These are phyloP conservation scores for Idaea aversata DNA, from an alignment of 2,888 invertebrate species.

Conservation along the genomic window DNA sequence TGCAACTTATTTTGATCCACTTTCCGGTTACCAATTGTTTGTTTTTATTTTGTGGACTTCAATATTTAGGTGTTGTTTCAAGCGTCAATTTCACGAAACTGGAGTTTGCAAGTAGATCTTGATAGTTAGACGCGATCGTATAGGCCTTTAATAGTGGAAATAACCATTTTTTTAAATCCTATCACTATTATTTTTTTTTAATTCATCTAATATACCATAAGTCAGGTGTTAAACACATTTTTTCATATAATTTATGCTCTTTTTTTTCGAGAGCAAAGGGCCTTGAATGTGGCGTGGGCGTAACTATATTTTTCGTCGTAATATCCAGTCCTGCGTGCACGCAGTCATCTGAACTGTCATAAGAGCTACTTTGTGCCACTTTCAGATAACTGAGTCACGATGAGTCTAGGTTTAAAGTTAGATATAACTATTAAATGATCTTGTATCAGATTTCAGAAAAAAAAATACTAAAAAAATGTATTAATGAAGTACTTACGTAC, in stretches of 20 bases:
- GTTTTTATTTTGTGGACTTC: too few species aligned
- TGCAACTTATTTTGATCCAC: too few species aligned
- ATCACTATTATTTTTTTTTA: too few species aligned
- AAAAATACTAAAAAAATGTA: background rate
- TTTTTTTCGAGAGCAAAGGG: background rate
- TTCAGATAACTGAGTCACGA: constrained; percentile 44
- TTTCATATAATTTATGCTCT: background rate
- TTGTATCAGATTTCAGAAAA: background rate
- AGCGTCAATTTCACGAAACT: too few species aligned
- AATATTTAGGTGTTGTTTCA: too few species aligned
- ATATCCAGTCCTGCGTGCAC: background rate
- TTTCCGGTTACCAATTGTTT: too few species aligned
- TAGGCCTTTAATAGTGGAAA: too few species aligned
- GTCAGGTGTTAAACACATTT: background rate
- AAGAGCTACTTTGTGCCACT: constrained; percentile 37
- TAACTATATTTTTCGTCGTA: constrained; percentile 12
- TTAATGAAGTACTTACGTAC: background rate
- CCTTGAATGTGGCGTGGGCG: constrained; percentile 22
- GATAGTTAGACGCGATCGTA: too few species aligned
- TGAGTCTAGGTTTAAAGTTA: constrained; percentile 48
- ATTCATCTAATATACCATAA: background rate
- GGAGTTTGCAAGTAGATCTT: too few species aligned
- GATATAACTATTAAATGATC: constrained; percentile 35
- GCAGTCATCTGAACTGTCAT: constrained; percentile 37
- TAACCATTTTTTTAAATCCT: too few species aligned